Percentiles rank a stretch among this genome's conserved stretches.
These are phyloP conservation scores for Triplophysa siluroides DNA, from an alignment of 2,113 vertebrate species.

Conservation along the genomic window DNA sequence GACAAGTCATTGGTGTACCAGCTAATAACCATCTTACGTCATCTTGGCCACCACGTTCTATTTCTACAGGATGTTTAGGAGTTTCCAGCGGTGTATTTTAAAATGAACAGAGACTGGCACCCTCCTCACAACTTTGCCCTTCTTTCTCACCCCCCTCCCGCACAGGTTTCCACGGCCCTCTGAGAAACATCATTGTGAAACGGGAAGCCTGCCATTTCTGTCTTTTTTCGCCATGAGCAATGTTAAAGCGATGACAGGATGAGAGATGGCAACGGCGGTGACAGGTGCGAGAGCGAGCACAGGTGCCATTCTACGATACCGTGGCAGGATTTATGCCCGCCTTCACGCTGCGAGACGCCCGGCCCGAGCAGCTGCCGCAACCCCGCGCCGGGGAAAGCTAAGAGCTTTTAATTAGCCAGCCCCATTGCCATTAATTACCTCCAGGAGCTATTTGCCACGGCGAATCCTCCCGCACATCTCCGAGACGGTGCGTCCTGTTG, in stretches of 20 bases:
- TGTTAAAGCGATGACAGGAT: slow-evolving; percentile 91
- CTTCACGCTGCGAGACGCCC: slow-evolving; percentile 72
- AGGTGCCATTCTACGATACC: slow-evolving; percentile 85
- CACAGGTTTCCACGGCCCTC: slow-evolving; percentile 71
- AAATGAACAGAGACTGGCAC: slow-evolving; percentile 6
- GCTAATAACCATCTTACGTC: too few species aligned
- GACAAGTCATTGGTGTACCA: too few species aligned
- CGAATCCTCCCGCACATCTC: slow-evolving; percentile 69
- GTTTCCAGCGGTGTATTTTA: too few species aligned
- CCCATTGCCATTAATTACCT: slow-evolving; percentile 88
- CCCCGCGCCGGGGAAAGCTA: slow-evolving; percentile 87
- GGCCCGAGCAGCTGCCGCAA: slow-evolving; percentile 84
- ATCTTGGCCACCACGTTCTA: too few species aligned
- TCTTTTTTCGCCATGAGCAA: slow-evolving; percentile 70
- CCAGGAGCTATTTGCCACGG: slow-evolving; percentile 64
- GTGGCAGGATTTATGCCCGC: slow-evolving; percentile 89
- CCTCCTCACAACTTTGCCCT: slow-evolving; percentile 8
- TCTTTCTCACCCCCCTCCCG: neutral
- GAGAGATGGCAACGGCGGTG: slow-evolving; percentile 81
- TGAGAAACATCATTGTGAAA: slow-evolving; percentile 75
- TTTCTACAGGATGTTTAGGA: too few species aligned
- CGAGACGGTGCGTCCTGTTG: slow-evolving; percentile 63
- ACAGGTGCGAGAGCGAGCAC: slow-evolving; percentile 84
- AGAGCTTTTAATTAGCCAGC: slow-evolving; percentile 96
- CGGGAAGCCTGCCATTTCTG: slow-evolving; percentile 60